Conservation (phyloP, 2,888 invertebrate species). For the Miltochrista miniata region DNA sequence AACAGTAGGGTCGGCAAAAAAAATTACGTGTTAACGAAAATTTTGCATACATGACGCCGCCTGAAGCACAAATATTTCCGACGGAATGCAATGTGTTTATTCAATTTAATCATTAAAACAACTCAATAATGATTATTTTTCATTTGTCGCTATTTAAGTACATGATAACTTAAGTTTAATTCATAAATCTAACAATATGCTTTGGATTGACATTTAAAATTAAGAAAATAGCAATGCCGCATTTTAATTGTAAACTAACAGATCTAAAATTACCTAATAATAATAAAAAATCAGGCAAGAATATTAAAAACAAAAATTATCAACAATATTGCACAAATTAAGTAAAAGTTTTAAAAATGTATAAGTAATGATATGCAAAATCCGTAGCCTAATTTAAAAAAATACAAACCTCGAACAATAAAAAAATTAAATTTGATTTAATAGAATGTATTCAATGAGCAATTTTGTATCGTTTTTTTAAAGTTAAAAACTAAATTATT, state of each 20-base stretch:
- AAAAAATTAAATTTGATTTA: constrained; percentile 7
- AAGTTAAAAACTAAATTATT: constrained; percentile 18
- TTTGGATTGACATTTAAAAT: constrained; percentile 50
- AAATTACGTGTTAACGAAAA: no score
- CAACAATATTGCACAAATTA: constrained; percentile 67
- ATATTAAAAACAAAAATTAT: constrained; percentile 35
- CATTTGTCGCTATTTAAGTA: constrained; percentile 23
- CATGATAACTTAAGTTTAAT: constrained; percentile 30
- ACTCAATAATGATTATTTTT: constrained; percentile 15
- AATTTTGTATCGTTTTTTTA: constrained; percentile 19
- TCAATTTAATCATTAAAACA: constrained; percentile 38
- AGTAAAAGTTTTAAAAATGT: constrained; percentile 35
- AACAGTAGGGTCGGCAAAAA: no score
- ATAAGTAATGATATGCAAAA: constrained; percentile 66
- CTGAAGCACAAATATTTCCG: no score
- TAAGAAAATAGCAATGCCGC: constrained; percentile 28
- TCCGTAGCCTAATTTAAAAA: constrained; percentile 50
- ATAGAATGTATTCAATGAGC: constrained; percentile 36
- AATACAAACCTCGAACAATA: no score
- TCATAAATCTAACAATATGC: constrained; percentile 44
- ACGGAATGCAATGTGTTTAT: no score
- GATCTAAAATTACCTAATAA: constrained; percentile 39
- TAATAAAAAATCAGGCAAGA: constrained; percentile 63
- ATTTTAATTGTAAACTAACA: constrained; percentile 29
- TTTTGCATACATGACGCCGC: no score